Percentiles rank a stretch among this genome's conserved stretches.
These are phyloP conservation scores for Aplocera efformata DNA, from an alignment of 2,888 invertebrate species.

Conservation along the genomic window DNA sequence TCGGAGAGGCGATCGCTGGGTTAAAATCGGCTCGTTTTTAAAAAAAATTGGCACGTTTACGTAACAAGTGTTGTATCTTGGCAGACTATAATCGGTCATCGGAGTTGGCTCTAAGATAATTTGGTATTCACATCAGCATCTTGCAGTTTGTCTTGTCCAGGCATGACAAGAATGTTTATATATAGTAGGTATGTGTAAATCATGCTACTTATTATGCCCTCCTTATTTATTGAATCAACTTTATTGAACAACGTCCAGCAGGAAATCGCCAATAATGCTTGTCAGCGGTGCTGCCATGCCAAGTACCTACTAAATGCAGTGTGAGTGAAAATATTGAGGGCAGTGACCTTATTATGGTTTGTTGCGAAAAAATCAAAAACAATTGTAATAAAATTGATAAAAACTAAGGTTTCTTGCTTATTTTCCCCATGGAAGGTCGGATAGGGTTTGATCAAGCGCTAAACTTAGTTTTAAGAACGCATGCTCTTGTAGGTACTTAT, in stretches of 20 bases:
- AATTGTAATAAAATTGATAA: too few species aligned
- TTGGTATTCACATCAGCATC: conserved; percentile 47
- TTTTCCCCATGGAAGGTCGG: too few species aligned
- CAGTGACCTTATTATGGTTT: conserved; percentile 36
- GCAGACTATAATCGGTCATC: too few species aligned
- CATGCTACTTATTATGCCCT: conserved; percentile 14
- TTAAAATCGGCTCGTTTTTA: too few species aligned
- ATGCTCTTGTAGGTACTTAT: too few species aligned
- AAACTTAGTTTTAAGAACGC: too few species aligned
- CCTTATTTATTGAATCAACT: conserved; percentile 61
- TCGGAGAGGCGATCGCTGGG: too few species aligned
- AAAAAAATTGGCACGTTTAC: too few species aligned
- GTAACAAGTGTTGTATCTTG: too few species aligned
- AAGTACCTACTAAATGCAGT: conserved; percentile 31
- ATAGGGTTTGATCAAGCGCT: too few species aligned
- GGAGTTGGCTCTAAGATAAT: conserved; percentile 38
- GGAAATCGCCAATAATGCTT: conserved; percentile 70
- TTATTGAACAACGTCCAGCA: conserved; percentile 60
- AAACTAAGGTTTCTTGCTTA: too few species aligned
- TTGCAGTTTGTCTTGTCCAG: conserved; percentile 39
- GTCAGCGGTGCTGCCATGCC: conserved; percentile 51
- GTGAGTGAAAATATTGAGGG: conserved; percentile 39
- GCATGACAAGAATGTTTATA: conserved; percentile 37
- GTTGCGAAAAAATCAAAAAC: too few species aligned
- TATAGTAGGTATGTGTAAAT: conserved; percentile 15